These are phyloP conservation scores for Hydrochoerus hydrochaeris DNA, from an alignment of 2,113 vertebrate genomes.

Conservation along the genomic window DNA sequence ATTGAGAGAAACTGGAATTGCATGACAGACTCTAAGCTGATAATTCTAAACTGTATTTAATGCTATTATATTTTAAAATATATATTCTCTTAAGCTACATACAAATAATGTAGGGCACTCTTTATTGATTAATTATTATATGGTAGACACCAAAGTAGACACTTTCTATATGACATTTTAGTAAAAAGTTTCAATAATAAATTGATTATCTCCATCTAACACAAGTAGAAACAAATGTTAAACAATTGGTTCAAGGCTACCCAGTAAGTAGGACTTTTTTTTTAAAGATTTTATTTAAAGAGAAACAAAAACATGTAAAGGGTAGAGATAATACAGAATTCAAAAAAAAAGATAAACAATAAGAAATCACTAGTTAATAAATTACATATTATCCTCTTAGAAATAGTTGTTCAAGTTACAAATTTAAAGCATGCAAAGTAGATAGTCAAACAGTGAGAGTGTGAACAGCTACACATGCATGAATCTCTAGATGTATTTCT, in stretches of 20 bases:
- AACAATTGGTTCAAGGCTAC: neutral
- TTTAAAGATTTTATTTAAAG: too few species aligned
- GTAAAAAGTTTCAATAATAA: neutral
- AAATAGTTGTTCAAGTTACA: too few species aligned
- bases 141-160: neutral
- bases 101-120: neutral
- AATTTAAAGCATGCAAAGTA: too few species aligned
- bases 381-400: too few species aligned
- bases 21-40: neutral
- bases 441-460: too few species aligned
- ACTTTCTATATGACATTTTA: neutral
- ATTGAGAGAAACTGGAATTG: conserved; percentile 11
- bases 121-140: neutral
- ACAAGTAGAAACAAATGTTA: neutral
- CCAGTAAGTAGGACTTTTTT: neutral
- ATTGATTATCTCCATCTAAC: neutral
- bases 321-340: too few species aligned
- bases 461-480: too few species aligned
- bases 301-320: too few species aligned
- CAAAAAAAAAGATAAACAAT: too few species aligned
- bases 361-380: too few species aligned
- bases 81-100: neutral
- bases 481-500: too few species aligned
- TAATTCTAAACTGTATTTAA: conserved; percentile 17
- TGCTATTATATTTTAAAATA: conserved; percentile 22